Base-by-base conservation (phyloP, 2,113 vertebrate species). In the Crotophaga sulcirostris region DNA sequence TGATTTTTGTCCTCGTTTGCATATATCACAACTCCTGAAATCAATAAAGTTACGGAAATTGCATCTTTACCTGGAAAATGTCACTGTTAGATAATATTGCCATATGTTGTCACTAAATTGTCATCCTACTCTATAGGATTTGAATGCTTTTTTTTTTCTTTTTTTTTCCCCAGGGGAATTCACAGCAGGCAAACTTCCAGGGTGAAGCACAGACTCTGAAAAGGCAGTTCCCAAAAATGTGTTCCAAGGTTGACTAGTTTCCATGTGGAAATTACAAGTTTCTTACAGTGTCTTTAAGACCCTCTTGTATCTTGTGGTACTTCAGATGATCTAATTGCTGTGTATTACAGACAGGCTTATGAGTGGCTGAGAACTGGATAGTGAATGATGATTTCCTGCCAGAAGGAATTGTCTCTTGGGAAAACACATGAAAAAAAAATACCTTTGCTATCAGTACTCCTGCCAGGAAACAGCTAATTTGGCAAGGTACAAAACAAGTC, bases 221-320 rank as follows among this genome's bases (percentile, higher is more conserved):
- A 96, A 88, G 68, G 31, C 92, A 96, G 76, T 52, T 94, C 92
- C 79, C 90, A 58, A 16, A 88, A 93, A 90, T 83, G 15, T 63
- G 34, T n/a, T 92, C 73, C 47, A 36, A 79, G 42, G 59, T 56
- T 90, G 63, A 84, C 38, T 75, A 12, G 19, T 60, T 77, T 74
- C 51, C 47, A 15, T 36, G 55, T 23, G 60, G 75, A 93, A 88
- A 89, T 72, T 31, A 89, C 47, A 90, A 77, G 38, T 74, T 94
- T 88, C 75, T 72, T 21, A 52, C 34, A 31, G 38, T 29, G 45
- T 24, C 58, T 89, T 86, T 72, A 81, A 90, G 77, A 82, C 24
- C 25, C 16, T 2, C 3, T 67, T 90, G 51, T 63, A 79, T 33
- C 63, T 74, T 3, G 2, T 42, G 42, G 20, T 34, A 59, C 49